Conservation (phyloP, 1,140 invertebrate genomes). For the Drosophila bocqueti region DNA sequence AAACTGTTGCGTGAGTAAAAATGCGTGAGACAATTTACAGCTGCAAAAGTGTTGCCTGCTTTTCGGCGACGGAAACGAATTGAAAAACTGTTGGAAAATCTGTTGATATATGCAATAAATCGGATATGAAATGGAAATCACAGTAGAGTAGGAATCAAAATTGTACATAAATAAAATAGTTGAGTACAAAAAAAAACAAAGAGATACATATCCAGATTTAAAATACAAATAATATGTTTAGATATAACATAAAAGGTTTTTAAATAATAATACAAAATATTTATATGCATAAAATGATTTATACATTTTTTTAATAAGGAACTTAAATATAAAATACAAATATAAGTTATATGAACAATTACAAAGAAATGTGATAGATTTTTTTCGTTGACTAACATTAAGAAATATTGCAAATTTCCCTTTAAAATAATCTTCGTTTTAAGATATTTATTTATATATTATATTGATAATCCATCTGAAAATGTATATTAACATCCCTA, state of each 20-base stretch:
- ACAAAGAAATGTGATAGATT: not conserved
- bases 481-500: not conserved
- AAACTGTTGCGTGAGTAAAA: conserved; percentile 77
- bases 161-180: not conserved
- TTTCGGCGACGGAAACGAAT: conserved; percentile 3
- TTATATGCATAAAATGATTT: no score
- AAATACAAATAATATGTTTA: no score
- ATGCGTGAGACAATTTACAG: conserved; percentile 26
- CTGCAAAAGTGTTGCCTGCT: conserved; percentile 52
- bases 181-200: no score
- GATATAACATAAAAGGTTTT: no score
- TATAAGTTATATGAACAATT: not conserved
- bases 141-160: not conserved
- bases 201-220: not conserved
- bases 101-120: not conserved
- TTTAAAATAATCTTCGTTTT: not conserved
- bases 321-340: not conserved
- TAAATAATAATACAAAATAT: no score
- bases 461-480: no score
- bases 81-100: not conserved
- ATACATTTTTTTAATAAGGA: no score
- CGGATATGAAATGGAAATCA: not conserved
- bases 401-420: not conserved
- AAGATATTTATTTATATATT: not conserved
- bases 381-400: not conserved